A percentile compares a stretch with the other conserved stretches of the same genome.
These are phyloP conservation scores for Pammene fasciana DNA, from an alignment of 2,888 invertebrate species.

Conservation along the genomic window DNA sequence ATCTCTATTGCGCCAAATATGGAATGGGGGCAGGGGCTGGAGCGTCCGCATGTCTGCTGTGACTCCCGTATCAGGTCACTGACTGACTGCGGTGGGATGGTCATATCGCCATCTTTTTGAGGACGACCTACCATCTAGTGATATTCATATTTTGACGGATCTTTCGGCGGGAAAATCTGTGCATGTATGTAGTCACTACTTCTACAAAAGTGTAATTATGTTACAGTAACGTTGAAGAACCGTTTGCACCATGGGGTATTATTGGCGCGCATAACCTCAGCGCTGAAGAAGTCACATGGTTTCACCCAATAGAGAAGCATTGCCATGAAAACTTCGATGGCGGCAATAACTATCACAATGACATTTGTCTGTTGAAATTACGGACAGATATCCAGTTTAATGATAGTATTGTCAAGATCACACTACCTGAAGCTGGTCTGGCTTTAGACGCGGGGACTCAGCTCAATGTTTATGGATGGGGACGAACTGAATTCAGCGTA, in stretches of 20 bases:
- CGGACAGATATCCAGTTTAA: background rate
- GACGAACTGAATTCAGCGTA: conserved; percentile 2
- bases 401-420: background rate
- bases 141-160: too few species aligned
- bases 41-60: too few species aligned
- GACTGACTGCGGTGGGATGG: too few species aligned
- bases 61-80: too few species aligned
- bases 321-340: background rate
- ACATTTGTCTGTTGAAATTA: background rate
- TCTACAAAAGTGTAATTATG: too few species aligned
- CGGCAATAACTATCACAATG: background rate
- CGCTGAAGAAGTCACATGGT: background rate
- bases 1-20: too few species aligned
- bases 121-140: too few species aligned
- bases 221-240: background rate
- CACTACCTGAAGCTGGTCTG: background rate
- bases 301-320: background rate
- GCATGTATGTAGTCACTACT: too few species aligned
- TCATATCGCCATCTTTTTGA: too few species aligned
- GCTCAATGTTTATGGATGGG: background rate
- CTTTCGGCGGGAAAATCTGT: too few species aligned
- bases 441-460: background rate
- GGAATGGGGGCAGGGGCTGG: too few species aligned
- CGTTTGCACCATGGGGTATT: background rate
- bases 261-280: background rate